Evolutionary conservation across 2,797 vertebrate genomes (phyloP).

Genomic region (Gadopsis bispinosus): DNA sequence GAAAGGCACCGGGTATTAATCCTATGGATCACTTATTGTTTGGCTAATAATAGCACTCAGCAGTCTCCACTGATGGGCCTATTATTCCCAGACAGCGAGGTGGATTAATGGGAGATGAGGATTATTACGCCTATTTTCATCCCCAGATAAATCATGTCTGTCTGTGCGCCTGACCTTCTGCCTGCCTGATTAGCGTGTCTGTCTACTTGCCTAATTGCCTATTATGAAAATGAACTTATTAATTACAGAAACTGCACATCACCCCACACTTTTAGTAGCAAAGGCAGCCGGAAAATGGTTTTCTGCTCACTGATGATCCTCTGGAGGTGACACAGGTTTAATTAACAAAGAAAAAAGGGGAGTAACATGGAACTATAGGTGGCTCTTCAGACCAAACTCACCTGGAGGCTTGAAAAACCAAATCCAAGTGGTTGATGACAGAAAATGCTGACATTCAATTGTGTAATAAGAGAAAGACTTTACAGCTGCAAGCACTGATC

Average conservation of each 20-base stretch:
- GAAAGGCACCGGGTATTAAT: conserved; percentile 51
- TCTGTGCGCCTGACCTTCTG: conserved; percentile 53
- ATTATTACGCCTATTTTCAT: conserved; percentile 76
- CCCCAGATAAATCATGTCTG: conserved; percentile 57
- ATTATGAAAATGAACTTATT: conserved; percentile 3
- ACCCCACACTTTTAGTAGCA: neutral
- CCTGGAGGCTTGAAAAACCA: conserved; percentile 1
- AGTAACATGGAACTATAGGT: neutral
- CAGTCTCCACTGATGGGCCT: conserved; percentile 56
- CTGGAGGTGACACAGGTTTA: conserved; percentile 2
- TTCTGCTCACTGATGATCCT: conserved; percentile 2
- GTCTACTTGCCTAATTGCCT: conserved; percentile 14
- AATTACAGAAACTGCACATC: neutral
- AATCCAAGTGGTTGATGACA: neutral
- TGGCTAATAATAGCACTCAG: conserved; percentile 71
- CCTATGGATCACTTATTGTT: conserved; percentile 56
- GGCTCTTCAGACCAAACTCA: neutral
- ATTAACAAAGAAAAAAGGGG: neutral
- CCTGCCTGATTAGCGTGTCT: conserved; percentile 40
- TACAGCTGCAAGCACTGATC: neutral
- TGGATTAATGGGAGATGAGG: conserved; percentile 74
- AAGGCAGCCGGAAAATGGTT: neutral
- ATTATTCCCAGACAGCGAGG: conserved; percentile 64
- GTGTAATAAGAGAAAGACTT: neutral
- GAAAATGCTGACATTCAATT: neutral